A percentile compares a stretch with the other conserved stretches of the same genome.
Conservation (phyloP, 2,888 invertebrate species). For the Caenorhabditis virilis region DNA sequence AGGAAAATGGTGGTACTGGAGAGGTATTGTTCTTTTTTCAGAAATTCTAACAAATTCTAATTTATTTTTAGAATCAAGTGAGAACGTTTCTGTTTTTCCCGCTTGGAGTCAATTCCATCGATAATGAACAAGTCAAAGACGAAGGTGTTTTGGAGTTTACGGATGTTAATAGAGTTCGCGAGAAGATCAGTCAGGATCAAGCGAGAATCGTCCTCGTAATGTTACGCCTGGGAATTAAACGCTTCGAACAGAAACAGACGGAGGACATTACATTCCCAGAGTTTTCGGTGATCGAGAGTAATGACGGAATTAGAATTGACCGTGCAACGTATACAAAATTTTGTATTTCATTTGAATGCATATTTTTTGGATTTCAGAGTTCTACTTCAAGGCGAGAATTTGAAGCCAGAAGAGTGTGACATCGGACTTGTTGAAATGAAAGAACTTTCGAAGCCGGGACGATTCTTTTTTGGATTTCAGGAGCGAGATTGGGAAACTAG, state of each 20-base stretch:
- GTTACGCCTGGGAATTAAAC: constrained; percentile 7
- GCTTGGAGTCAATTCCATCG: background rate
- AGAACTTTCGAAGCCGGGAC: constrained; percentile 11
- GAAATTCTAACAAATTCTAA: no score
- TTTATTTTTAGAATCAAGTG: background rate
- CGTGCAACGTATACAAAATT: constrained; percentile 9
- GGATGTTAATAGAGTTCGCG: background rate
- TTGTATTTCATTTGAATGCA: no score
- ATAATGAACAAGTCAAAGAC: background rate
- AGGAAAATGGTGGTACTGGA: background rate
- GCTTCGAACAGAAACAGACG: background rate
- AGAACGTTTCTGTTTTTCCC: background rate
- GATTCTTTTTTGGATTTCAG: constrained; percentile 5
- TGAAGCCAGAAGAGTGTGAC: constrained; percentile 3
- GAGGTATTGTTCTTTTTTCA: no score
- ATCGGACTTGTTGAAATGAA: constrained; percentile 9
- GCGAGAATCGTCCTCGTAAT: constrained; percentile 13
- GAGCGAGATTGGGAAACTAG: background rate
- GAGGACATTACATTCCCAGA: no score
- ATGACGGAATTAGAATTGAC: constrained; percentile 14
- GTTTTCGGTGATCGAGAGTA: constrained; percentile 2
- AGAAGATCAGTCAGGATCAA: background rate
- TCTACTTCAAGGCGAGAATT: constrained; percentile 11
- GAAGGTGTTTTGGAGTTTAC: background rate
- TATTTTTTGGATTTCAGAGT: no score